Conservation (phyloP, 2,113 vertebrate genomes). For the Prinia subflava region DNA sequence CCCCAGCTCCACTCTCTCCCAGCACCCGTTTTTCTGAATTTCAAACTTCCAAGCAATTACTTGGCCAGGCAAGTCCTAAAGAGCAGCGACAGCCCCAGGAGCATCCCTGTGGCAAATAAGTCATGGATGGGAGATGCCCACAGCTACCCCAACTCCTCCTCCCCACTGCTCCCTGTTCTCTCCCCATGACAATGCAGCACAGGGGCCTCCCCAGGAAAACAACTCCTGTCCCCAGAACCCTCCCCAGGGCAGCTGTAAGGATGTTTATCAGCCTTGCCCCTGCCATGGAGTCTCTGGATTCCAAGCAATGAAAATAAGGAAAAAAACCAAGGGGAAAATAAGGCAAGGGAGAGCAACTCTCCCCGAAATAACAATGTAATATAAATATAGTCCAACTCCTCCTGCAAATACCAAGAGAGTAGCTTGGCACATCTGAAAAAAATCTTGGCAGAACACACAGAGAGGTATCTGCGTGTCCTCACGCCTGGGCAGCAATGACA, state of each 20-base stretch:
- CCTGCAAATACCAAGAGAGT: background rate
- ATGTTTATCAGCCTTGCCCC: background rate
- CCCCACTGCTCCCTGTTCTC: background rate
- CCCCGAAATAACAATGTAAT: conserved; percentile 8
- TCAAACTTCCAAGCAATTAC: background rate
- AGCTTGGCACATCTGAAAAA: background rate
- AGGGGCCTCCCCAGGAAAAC: background rate
- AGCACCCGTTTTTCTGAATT: background rate
- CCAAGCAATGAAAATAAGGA: background rate
- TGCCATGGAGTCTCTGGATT: background rate
- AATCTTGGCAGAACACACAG: background rate
- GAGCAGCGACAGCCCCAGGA: background rate
- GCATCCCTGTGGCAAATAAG: background rate
- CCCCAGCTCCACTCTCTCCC: background rate
- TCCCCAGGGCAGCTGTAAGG: background rate
- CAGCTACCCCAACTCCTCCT: background rate
- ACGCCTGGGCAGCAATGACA: background rate
- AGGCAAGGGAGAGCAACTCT: background rate
- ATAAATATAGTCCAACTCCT: conserved; percentile 12
- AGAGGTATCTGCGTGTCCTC: conserved; percentile 14
- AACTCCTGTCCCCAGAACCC: background rate
- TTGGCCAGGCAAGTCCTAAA: background rate
- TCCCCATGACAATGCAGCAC: fast-evolving
- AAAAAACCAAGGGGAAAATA: background rate
- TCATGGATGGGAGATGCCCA: background rate